A percentile compares a stretch with the other conserved stretches of the same genome.
Evolutionary conservation across 2,888 invertebrate genomes (phyloP).

Genomic region (Rosalia funebris): DNA sequence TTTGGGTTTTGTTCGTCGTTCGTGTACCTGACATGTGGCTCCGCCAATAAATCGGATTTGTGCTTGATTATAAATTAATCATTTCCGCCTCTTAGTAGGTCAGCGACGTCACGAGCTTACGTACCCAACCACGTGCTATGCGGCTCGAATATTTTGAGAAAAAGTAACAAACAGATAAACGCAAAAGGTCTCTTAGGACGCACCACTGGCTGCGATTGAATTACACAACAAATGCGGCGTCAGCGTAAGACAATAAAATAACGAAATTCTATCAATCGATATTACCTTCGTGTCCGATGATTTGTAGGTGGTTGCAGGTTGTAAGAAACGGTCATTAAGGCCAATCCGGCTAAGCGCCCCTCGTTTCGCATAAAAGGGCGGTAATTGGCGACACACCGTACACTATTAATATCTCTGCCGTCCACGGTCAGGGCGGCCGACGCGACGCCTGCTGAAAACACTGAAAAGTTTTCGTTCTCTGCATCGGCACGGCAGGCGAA

Average conservation of each 20-base stretch:
- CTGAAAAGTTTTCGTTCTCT: constrained; percentile 44
- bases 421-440: constrained; percentile 25
- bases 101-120: constrained; percentile 3
- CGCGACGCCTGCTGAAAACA: constrained; percentile 35
- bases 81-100: constrained; percentile 1
- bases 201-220: constrained; percentile 7
- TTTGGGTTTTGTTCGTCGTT: too few relatives aligned
- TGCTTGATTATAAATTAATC: constrained; percentile 4
- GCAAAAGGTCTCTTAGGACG: background rate
- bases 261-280: constrained; percentile 33
- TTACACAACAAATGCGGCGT: constrained; percentile 8
- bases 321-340: constrained; percentile 36
- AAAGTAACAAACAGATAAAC: constrained; percentile 16
- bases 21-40: too few relatives aligned
- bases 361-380: constrained; percentile 6
- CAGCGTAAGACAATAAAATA: constrained; percentile 15
- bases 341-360: constrained; percentile 28
- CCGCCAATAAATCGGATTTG: too few relatives aligned
- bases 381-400: constrained; percentile 24
- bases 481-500: constrained; percentile 41
- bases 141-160: constrained; percentile 21
- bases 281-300: constrained; percentile 40
- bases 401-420: constrained; percentile 36
- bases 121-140: constrained; percentile 20
- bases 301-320: constrained; percentile 24